phyloP scores from a whole-genome alignment of 1,140 invertebrate species.

The Drosophila virilis region DNA sequence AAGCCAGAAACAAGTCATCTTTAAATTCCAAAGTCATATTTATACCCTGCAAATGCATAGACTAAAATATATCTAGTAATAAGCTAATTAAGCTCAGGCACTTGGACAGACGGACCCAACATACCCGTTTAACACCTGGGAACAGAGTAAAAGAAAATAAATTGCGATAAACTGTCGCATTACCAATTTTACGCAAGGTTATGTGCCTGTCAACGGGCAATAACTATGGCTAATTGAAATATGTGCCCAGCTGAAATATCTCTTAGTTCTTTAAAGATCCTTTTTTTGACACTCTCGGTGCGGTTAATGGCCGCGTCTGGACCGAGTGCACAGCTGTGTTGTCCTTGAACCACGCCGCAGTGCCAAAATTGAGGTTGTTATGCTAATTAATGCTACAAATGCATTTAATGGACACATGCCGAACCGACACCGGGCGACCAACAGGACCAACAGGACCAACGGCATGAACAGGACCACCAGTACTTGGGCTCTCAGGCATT shows the following conservation, averaged over 20 bases:
- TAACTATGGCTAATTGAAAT: slow-evolving; percentile 20
- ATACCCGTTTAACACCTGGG: no score
- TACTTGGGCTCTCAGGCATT: background rate
- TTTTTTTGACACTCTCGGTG: slow-evolving; percentile 19
- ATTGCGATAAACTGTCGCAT: background rate
- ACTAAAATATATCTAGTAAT: no score
- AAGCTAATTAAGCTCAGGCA: no score
- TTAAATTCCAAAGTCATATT: no score
- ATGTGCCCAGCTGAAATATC: background rate
- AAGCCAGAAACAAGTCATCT: no score
- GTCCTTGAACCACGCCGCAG: slow-evolving; percentile 27
- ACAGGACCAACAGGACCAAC: background rate
- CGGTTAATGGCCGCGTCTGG: slow-evolving; percentile 44
- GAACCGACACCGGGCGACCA: slow-evolving; percentile 15
- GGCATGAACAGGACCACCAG: slow-evolving; percentile 6
- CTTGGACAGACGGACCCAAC: no score
- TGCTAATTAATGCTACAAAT: slow-evolving; percentile 72
- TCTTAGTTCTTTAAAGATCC: background rate
- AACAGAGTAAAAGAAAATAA: background rate
- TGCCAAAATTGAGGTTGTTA: slow-evolving; percentile 87
- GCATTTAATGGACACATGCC: slow-evolving; percentile 49
- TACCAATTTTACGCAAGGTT: slow-evolving; percentile 7
- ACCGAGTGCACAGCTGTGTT: slow-evolving; percentile 1
- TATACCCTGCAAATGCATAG: no score
- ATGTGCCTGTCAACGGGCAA: background rate